Base-by-base conservation (phyloP, 1,140 invertebrate species). In the Anadara kagoshimensis region DNA sequence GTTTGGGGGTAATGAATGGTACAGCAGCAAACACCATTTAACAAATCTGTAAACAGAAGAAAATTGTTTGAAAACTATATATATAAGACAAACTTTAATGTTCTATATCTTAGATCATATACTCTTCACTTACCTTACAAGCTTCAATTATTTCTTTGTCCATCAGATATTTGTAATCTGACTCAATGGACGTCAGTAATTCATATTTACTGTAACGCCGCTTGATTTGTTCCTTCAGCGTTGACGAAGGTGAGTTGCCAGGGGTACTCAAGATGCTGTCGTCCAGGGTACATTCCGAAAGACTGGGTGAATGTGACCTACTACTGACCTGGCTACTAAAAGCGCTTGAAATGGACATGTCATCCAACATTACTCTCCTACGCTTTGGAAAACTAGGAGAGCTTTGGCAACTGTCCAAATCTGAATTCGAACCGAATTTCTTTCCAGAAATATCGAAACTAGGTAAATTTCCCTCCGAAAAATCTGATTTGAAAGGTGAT, bases 121-220 rank as follows among this genome's bases (percentile, higher is more conserved):
- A 29, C 83, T 88, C 85, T 93, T 94, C 89, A 93, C 84, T 88
- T 85, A 93, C 94, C 89, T 93, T 93, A 90, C 95, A 97, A 76
- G 93, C 93, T 84, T 96, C 95, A 70, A 97, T 94, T 68, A 97
- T 93, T 85, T 96, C 94, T 87, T 95, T 96, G 88, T 96, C 95
- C 95, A 97, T 97, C 84, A 97, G 94, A 88, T 95, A 97, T 86
- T 96, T 93, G 90, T 97, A 97, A 89, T 94, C 93, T 83, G 94
- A 93, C 63, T 88, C 85, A 82, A 96, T 92, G 51, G 95, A 93
- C 74, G 94, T 94, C 95, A 95, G 96, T 82, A 97, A 94, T 85
- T 96, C 95, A 90, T 96, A 93, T 70, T 86, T 85, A 65, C 78
- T 84, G 63, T 81, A 83, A 62, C 63, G 75, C 61, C 72, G 76